phyloP scores from a whole-genome alignment of 2,113 vertebrate species.

The Carassius auratus region DNA sequence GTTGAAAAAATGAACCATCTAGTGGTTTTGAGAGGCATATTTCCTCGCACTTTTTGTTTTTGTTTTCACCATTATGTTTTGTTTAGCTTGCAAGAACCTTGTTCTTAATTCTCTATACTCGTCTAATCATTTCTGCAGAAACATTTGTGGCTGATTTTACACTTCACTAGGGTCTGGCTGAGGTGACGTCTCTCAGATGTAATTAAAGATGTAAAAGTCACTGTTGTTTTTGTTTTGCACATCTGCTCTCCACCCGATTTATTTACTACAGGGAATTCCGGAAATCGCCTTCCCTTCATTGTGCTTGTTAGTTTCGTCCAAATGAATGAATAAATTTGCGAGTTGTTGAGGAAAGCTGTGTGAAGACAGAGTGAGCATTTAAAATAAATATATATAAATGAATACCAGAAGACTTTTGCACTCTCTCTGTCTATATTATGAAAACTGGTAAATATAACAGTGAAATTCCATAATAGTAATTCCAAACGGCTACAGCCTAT shows the following conservation, averaged over 20 bases:
- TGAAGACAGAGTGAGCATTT: conserved; percentile 4
- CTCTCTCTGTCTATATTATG: too few relatives aligned
- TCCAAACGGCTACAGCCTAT: too few relatives aligned
- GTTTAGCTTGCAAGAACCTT: background rate
- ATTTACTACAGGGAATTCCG: background rate
- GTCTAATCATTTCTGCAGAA: background rate
- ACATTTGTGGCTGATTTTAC: background rate
- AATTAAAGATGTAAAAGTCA: conserved; percentile 17
- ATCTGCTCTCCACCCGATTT: background rate
- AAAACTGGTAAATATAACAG: too few relatives aligned
- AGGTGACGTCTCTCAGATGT: background rate
- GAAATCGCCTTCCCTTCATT: background rate
- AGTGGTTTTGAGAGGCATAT: too few relatives aligned
- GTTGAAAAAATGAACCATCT: too few relatives aligned
- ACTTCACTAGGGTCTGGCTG: background rate
- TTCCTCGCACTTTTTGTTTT: too few relatives aligned
- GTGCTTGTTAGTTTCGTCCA: background rate
- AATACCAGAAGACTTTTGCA: too few relatives aligned
- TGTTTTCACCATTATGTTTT: too few relatives aligned
- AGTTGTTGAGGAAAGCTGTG: background rate
- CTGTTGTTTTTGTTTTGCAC: background rate
- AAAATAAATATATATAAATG: background rate
- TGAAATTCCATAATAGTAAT: too few relatives aligned
- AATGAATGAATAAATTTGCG: background rate
- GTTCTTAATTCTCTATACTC: background rate